Percentiles rank a stretch among this genome's conserved stretches.
These are phyloP conservation scores for Pseudorasbora parva DNA, from an alignment of 2,113 vertebrate species.

Conservation along the genomic window DNA sequence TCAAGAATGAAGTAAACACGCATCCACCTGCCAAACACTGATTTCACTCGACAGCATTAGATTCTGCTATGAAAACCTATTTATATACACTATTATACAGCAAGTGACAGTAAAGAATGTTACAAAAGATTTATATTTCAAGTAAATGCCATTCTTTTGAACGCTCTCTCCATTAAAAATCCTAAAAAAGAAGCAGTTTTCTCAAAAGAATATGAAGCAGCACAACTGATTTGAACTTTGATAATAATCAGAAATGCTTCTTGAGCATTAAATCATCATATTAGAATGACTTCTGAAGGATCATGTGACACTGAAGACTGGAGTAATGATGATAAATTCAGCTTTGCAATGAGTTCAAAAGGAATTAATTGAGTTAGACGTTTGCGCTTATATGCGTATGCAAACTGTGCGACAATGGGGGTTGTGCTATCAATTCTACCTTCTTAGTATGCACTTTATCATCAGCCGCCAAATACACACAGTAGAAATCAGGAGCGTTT, in stretches of 20 bases:
- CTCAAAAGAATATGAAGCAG: not conserved
- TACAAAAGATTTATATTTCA: not conserved
- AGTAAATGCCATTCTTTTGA: not conserved
- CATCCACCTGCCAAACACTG: not conserved
- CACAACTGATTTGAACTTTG: not conserved
- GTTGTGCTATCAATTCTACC: not conserved
- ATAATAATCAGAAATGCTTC: not conserved
- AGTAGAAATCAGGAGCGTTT: no score
- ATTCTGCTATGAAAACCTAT: not conserved
- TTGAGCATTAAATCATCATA: not conserved
- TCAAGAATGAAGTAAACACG: not conserved
- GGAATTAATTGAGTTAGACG: no score
- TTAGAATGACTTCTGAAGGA: not conserved
- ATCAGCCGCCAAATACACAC: not conserved
- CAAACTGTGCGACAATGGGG: no score
- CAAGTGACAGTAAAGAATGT: not conserved
- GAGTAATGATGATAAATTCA: not conserved
- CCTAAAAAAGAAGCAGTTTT: not conserved
- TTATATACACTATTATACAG: not conserved
- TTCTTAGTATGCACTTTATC: not conserved
- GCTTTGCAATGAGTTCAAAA: no score
- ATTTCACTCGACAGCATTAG: not conserved
- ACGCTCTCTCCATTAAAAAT: not conserved
- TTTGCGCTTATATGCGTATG: no score
- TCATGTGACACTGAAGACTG: slow-evolving; percentile 4